Evolutionary conservation across 2,113 vertebrate species (phyloP), one percentile per base, ranked within the genome.

Genomic region (Piaya cayana): DNA sequence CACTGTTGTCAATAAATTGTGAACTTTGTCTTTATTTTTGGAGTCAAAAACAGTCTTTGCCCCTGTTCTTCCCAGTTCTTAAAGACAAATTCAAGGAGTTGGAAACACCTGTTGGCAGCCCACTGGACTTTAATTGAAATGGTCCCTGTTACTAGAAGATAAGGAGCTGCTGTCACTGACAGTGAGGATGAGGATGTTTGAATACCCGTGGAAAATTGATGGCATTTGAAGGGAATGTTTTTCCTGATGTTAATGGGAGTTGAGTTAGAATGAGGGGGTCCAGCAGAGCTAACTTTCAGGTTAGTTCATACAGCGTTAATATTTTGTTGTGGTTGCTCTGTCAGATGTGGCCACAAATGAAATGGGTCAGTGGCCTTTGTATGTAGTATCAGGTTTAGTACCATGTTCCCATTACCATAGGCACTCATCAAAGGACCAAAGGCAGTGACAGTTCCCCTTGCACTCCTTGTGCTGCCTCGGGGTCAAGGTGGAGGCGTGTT

Each of bases 1-100:
- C 97, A 98, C 97, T 98, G 98, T 98, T 98, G 97, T 97, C 98
- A 97, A 98, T 98, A 98, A 97, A 52, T 72, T 71, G 95, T 94
- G 92, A 72, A 59, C 78, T 91, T 97, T 39, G 95, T 95, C 93
- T 98, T 98, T 98, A 97, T 97, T 98, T 90, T 70, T 69, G 58
- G 53, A 93, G 79, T 47, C 12, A 69, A 76, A 82, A 94, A 49
- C 63, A 0, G 0, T 89, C 55, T 77, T 87, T 81, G n/a, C 23
- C 80, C 67, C 42, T 5, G 3, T 89, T 86, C 77, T 77, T 88
- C 76, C 92, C 92, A 80, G 84, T 90, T 88, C 53, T 56, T 39
- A 42, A 39, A 77, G 43, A 69, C 42, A 52, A 47, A 60, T 88
- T 67, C 34, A 64, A 37, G 86, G 69, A 93, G 82, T 70, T 83